Conservation (phyloP, 2,797 vertebrate genomes). For the Petrocephalus sullivani region DNA sequence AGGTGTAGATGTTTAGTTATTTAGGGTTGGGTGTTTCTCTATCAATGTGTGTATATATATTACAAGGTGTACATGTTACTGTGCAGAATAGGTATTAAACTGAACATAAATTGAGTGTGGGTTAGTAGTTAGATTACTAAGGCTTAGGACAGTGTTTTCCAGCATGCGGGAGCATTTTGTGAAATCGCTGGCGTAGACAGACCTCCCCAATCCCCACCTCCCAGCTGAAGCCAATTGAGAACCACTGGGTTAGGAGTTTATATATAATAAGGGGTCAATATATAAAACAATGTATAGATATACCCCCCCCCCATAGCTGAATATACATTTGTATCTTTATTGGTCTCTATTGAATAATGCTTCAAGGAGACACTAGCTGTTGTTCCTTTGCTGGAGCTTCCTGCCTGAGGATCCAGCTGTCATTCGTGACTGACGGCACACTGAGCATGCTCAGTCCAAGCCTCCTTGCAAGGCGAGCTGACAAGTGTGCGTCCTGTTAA, state of each 20-base stretch:
- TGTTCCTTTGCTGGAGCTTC: not conserved
- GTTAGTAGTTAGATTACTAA: not conserved
- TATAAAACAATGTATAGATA: not conserved
- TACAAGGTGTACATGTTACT: not conserved
- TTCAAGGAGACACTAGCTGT: not conserved
- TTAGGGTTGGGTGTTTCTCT: not conserved
- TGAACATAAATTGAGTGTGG: not conserved
- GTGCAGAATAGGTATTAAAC: not conserved
- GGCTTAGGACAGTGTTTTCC: not conserved
- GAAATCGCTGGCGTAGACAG: too few species aligned
- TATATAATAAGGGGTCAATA: not conserved
- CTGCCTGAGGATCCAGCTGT: not conserved
- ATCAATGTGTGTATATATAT: not conserved
- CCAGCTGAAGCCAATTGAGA: not conserved
- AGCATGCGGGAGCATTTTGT: too few species aligned
- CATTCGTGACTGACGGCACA: slow-evolving; percentile 32
- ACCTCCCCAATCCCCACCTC: too few species aligned
- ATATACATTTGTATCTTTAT: not conserved
- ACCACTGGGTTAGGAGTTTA: not conserved
- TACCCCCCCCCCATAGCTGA: not conserved
- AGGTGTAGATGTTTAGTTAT: not conserved
- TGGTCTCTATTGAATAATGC: not conserved
- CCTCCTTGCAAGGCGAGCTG: not conserved
- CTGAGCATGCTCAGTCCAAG: slow-evolving; percentile 28
- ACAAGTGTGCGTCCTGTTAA: slow-evolving; percentile 16